Conservation (phyloP, 2,888 invertebrate genomes). For the Dryococelus australis region DNA sequence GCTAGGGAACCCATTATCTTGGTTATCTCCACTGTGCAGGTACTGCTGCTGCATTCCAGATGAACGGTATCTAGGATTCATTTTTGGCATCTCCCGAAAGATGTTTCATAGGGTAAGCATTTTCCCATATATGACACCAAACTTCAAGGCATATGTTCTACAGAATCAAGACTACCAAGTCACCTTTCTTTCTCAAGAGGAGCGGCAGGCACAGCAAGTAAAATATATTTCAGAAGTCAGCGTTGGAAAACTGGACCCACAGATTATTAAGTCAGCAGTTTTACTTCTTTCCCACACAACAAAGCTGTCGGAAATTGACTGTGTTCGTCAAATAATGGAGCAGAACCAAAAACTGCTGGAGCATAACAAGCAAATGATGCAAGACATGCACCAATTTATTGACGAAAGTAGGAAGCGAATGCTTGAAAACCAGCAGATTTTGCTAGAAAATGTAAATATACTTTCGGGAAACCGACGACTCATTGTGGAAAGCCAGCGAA, state of each 20-base stretch:
- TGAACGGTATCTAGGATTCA: neutral
- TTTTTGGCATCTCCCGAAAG: neutral
- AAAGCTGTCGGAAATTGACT: neutral
- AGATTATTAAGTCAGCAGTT: neutral
- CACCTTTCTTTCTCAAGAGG: neutral
- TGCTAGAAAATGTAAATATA: neutral
- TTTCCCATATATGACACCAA: slow-evolving; percentile 71
- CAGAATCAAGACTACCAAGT: slow-evolving; percentile 62
- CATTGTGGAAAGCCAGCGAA: neutral
- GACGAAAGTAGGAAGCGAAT: neutral
- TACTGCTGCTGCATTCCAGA: slow-evolving; percentile 17
- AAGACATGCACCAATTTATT: neutral
- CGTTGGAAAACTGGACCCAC: neutral
- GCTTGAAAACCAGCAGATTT: neutral
- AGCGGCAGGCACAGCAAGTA: neutral
- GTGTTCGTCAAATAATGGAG: neutral
- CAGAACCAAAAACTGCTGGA: neutral
- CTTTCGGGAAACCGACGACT: neutral
- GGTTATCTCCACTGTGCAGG: neutral
- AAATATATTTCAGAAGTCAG: neutral
- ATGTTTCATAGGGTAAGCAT: slow-evolving; percentile 63
- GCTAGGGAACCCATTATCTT: slow-evolving; percentile 32
- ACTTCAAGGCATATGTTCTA: slow-evolving; percentile 69
- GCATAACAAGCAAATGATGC: neutral
- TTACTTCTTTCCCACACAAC: neutral